These are phyloP conservation scores for Mola mola DNA, from an alignment of 2,113 vertebrate genomes.

Conservation along the genomic window DNA sequence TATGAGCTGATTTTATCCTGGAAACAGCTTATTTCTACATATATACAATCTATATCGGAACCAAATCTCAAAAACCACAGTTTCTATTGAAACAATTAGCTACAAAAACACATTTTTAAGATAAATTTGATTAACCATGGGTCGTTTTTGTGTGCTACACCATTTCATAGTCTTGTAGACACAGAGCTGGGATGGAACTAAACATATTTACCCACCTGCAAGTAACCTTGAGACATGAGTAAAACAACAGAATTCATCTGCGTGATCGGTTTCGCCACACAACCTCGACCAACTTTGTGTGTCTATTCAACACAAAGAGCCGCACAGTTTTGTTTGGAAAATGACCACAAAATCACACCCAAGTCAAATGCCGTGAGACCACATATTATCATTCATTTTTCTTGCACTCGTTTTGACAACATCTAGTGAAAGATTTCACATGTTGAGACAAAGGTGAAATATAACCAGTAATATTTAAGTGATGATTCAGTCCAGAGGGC, in stretches of 20 bases:
- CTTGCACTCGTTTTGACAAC: background rate
- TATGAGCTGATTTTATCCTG: slow-evolving; percentile 5
- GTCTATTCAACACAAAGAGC: slow-evolving; percentile 28
- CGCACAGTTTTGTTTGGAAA: slow-evolving; percentile 19
- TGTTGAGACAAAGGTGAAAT: background rate
- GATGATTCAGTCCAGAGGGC: slow-evolving; percentile 11
- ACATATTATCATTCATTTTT: slow-evolving; percentile 1
- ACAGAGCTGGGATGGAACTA: no score
- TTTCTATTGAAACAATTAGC: background rate
- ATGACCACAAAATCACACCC: slow-evolving; percentile 30
- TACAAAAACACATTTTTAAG: no score
- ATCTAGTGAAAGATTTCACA: background rate
- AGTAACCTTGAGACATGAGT: no score
- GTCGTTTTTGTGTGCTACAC: background rate
- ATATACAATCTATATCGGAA: background rate
- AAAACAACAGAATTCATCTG: no score
- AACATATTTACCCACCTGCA: no score
- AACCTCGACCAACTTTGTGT: background rate
- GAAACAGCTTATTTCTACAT: slow-evolving; percentile 10
- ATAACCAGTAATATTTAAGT: slow-evolving; percentile 1
- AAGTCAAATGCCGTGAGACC: slow-evolving; percentile 2
- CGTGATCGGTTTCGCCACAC: background rate
- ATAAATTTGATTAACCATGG: no score
- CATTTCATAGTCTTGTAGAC: background rate
- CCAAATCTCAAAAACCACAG: background rate